Evolutionary conservation across 2,113 vertebrate species (phyloP).

Genomic region (Bettongia penicillata): DNA sequence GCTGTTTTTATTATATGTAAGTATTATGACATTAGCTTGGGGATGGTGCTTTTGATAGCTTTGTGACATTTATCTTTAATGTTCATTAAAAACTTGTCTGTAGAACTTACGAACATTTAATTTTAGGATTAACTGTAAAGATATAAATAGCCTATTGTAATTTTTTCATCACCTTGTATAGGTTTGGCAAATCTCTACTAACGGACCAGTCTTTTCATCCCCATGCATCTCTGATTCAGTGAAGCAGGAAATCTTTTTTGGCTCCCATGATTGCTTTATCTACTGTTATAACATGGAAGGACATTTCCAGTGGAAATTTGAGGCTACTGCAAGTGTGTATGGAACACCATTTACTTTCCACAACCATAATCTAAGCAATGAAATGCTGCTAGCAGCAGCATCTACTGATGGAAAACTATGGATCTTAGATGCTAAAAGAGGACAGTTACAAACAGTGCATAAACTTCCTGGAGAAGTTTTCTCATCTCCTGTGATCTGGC

Average conservation of each 20-base stretch:
- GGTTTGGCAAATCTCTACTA: constrained; percentile 91
- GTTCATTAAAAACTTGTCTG: neutral
- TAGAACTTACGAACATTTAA: constrained; percentile 6
- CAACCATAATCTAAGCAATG: constrained; percentile 66
- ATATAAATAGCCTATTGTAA: neutral
- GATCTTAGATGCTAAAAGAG: constrained; percentile 89
- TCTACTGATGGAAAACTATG: constrained; percentile 95
- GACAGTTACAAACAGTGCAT: constrained; percentile 78
- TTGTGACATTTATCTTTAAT: neutral
- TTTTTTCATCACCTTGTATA: constrained; percentile 71
- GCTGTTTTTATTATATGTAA: neutral
- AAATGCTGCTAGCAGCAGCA: constrained; percentile 85
- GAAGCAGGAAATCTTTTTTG: constrained; percentile 88
- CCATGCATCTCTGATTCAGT: constrained; percentile 86
- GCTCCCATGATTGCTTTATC: constrained; percentile 92
- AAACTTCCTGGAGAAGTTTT: constrained; percentile 93
- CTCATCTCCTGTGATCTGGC: constrained; percentile 92
- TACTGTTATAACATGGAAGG: constrained; percentile 90
- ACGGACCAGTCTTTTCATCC: constrained; percentile 95
- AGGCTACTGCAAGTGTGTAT: constrained; percentile 90
- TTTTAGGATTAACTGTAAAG: neutral
- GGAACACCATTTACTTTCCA: constrained; percentile 91
- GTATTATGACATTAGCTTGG: neutral
- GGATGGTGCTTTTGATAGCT: neutral
- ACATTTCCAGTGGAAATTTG: constrained; percentile 90